Base-by-base conservation (phyloP, 1,140 invertebrate genomes). In the Steinernema feltiae region DNA sequence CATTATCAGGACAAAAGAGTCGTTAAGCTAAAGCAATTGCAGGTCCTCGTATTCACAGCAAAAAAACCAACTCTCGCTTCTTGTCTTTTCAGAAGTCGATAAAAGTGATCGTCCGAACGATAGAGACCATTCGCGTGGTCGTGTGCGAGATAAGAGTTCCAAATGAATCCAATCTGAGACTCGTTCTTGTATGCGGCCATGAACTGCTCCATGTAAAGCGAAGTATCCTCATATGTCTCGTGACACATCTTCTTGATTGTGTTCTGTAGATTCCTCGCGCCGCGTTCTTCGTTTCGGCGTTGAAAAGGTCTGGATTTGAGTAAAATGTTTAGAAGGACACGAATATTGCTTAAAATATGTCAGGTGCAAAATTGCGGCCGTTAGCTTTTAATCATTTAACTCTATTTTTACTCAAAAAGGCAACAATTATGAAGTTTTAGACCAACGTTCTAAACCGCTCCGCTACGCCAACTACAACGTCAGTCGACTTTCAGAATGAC, bases 1-100 rank as follows among this genome's bases (percentile, higher is more conserved):
- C 74, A 77, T 76, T 24, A 78, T 53, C 18, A 78, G 32, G 0
- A 78, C 77, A 30, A 78, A 78, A 1, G 75, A 71, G 18, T 78
- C 76, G 31, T 78, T 74, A 1, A 78, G 24, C 77, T 77, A 70
- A 71, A 77, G 71, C 1, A 69, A 3, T 24, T 2, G 30, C 29
- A 69, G 15, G 29, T n/a, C n/a, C n/a, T n/a, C n/a, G n/a, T n/a
- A n/a, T n/a, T 0, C 1, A 27, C 24, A 0, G 0, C 27, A 24
- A n/a, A n/a, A 70, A 17, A 27, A 29, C 32, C 0, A 15, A 77
- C 76, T 41, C 72, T 24, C 29, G 71, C 24, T 30, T 48, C 69
- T 27, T 78, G 30, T 12, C 31, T 0, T 0, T 69, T 24, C 48
- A 78, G 7, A 63, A 76, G 72, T 1, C 41, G 53, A 24, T 77